Evolutionary conservation across 2,888 invertebrate species (phyloP), one percentile per base, ranked within the genome.

Genomic region (Penaeus monodon): DNA sequence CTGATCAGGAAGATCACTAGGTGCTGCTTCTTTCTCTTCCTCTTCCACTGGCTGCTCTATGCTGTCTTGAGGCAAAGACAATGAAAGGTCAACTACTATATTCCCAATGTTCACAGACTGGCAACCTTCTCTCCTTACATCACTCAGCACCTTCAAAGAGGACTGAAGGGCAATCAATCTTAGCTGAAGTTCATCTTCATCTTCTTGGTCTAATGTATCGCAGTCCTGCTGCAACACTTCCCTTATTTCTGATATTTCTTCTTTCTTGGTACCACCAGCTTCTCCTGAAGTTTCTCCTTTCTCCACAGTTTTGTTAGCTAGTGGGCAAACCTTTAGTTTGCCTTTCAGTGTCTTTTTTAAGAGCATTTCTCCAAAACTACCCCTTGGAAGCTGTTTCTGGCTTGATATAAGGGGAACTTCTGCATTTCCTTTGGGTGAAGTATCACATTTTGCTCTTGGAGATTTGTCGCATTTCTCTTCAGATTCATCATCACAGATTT

Each of bases 351-450:
- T 84, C 64, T 88, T 88, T 63, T 80, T 84, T 17, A 89, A 64
- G 20, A 89, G 77, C 89, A 89, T 89, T 57, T 89, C 89, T 33
- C 89, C 89, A 22, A 89, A 65, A 24, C 89, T 89, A n/a, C 89
- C 89, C 17, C 81, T 83, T 0, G 74, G 84, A 66, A 81, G 88
- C 49, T 81, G 33, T 29, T 86, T 81, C 68, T 81, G 80, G 17
- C 85, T 74, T 29, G 64, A 63, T n/a, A 68, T n/a, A 24, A 70
- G 38, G 29, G 29, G 38, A 74, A 22, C 24, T 27, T 74, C 74
- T 44, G n/a, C 57, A 17, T 76, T 76, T n/a, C 27, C 76, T 76
- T 76, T 76, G n/a, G 81, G 29, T 22, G 73, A 33, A 10, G 70
- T 68, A 17, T 82, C 63, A 29, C 7, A 1, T 57, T 85, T 85